Evolutionary conservation across 2,888 invertebrate genomes (phyloP), one percentile per base, ranked within the genome.

Genomic region (Epiblema foenella): DNA sequence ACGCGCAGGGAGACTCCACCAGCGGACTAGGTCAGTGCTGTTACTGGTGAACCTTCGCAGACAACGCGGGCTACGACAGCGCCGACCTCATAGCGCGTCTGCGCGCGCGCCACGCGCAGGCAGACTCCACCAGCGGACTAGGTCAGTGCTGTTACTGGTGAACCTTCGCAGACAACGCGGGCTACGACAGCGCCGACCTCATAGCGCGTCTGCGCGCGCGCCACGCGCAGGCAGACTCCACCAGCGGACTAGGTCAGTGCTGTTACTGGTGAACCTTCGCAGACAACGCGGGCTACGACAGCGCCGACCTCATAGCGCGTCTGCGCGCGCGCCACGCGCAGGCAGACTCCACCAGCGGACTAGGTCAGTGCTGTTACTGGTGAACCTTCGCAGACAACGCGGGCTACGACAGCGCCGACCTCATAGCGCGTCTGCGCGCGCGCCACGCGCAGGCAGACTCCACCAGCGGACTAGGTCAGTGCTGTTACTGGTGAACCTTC

Each of bases 41-140:
- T 4, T 4, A 4, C 24, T 24, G 4, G 24, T 24, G 24, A 24
- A 5, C 99, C 0, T 99, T 98, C 93, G 98, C 99, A 46, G 99
- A 99, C 89, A 99, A 99, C 92, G 99, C 98, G 72, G 99, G 99
- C 72, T 99, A 97, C 87, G 99, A 99, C 94, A 98, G 99, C 57
- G 98, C 99, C 0, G 98, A 99, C 81, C 94, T 99, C 74, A 94
- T 99, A 69, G 96, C 98, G n/a, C 96, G 98, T 79, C 94, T 99
- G 73, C 94, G 98, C 76, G 99, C 99, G 10, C 95, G 96, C 10
- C 99, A 99, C 88, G 96, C 97, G 51, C 95, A 96, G 79, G 98
- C 97, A 64, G 95, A 97, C 73, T 89, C 86, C 76, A 96, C 96
- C 1, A 94, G 94, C 90, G 98, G 98, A 63, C 94, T 98, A 15